Evolutionary conservation across 2,888 invertebrate genomes (phyloP), one percentile per base, ranked within the genome.

Genomic region (Epistrophella euchroma): DNA sequence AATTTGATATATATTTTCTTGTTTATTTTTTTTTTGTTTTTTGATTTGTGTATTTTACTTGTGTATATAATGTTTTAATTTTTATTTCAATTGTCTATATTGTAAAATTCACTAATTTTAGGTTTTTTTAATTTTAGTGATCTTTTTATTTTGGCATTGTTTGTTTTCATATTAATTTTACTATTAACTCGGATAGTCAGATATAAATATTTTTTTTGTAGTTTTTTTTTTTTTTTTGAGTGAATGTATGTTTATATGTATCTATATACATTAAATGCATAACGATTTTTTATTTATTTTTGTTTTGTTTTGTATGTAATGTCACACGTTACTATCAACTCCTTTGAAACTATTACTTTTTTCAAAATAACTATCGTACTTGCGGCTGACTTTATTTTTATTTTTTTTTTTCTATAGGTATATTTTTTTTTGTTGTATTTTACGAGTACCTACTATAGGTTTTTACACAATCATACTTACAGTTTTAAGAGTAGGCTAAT

Each of bases 121-220:
- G 43, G 60, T 28, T 79, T 74, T 70, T 28, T 79, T 74, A 83
- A 25, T 13, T 56, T 81, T 58, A 82, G 76, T 82, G 47, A 71
- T 84, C 19, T 28, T 62, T 84, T 78, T 70, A 25, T 9, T 80
- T 85, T 85, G 85, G 85, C 85, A 85, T 85, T 81, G 85, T 85
- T 85, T 80, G 80, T 81, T 85, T 68, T 79, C 35, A 76, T n/a
- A n/a, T 76, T 45, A 15, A 22, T 60, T 75, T 74, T 74, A 52
- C 28, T 77, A 70, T 76, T 50, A 35, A 79, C 50, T 60, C 35
- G 52, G 73, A 55, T 70, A 77, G 56, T 74, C 75, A 50, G 55
- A 84, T 78, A 78, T 66, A 50, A 19, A 35, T 62, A 37, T 72
- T 37, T 75, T 25, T 62, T 68, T 22, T 22, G 10, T 56, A 9